Base-by-base conservation (phyloP, 2,113 vertebrate species). In the Lynx canadensis region DNA sequence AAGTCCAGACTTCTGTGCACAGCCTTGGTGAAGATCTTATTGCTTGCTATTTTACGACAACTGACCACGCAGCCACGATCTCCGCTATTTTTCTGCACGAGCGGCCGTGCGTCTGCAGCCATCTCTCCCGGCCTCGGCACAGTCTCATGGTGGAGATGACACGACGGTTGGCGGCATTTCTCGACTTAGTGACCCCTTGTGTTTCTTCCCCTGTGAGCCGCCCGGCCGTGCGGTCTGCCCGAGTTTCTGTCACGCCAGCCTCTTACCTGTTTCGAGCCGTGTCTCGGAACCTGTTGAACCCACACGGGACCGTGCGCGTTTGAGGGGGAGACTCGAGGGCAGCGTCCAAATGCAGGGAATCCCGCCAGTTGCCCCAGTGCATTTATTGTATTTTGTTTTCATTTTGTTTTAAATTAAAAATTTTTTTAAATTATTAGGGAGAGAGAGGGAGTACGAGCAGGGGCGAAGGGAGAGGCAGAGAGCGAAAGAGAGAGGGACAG, bases 221-320 rank as follows among this genome's bases (percentile, higher is more conserved):
- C 65, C 74, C 4, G 41, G 38, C 27, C 13, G 0, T 36, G 79
- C 73, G 2, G 0, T 48, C 3, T 4, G 31, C 65, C 41, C 5
- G 0, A 0, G 0, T 65, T 7, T 27, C 33, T 45, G 4, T 0
- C 0, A 10, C 60, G 13, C 21, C 6, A 0, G 0, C 60, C 80
- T 71, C 38, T 78, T 33, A 8, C 57, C 52, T 29, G 45, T 29
- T 31, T 81, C 25, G 16, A 78, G 55, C 7, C 2, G n/a, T 45
- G 69, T 78, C 52, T 3, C 18, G 1, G 21, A 45, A 18, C 45
- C 38, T 23, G 21, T 52, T 14, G 10, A n/a, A 4, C 13, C 8
- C 52, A 29, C 5, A 6, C 0, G 78, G 66, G 25, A 23, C 1
- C 15, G 18, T 9, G 36, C 8, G 45, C 27, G 48, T 52, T 19